Evolutionary conservation across 2,888 invertebrate genomes (phyloP).

Genomic region (Eilema sororculum): DNA sequence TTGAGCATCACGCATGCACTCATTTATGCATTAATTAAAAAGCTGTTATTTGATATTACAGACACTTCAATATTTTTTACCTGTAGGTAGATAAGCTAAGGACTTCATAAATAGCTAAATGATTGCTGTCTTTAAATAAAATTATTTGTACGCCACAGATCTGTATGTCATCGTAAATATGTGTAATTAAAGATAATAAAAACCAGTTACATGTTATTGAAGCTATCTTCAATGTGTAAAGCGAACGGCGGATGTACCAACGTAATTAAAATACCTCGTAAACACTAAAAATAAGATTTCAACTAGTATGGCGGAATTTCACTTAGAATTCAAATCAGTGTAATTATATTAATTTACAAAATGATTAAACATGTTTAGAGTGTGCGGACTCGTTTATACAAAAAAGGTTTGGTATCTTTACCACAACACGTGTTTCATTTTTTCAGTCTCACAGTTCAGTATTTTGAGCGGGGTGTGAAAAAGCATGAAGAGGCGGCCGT

Average conservation of each 20-base stretch:
- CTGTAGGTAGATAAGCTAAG: no score
- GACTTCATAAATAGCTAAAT: no score
- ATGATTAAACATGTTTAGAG: not conserved
- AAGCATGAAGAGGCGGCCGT: no score
- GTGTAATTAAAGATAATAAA: not conserved
- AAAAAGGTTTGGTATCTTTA: not conserved
- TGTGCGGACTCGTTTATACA: not conserved
- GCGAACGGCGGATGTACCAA: not conserved
- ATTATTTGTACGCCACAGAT: not conserved
- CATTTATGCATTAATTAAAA: no score
- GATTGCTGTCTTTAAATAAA: not conserved
- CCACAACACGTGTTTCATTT: not conserved
- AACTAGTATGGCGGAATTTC: not conserved
- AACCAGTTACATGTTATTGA: not conserved
- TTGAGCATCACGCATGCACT: no score
- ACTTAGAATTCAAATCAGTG: not conserved
- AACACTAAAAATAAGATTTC: not conserved
- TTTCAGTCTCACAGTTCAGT: no score
- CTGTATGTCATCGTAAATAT: not conserved
- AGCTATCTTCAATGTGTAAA: not conserved
- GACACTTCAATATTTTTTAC: no score
- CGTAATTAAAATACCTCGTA: not conserved
- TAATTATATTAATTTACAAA: slow-evolving; percentile 1
- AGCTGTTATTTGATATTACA: no score
- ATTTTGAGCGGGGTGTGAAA: no score